Evolutionary conservation across 1,140 invertebrate genomes (phyloP), one percentile per base, ranked within the genome.

Genomic region (Drosophila mayri): DNA sequence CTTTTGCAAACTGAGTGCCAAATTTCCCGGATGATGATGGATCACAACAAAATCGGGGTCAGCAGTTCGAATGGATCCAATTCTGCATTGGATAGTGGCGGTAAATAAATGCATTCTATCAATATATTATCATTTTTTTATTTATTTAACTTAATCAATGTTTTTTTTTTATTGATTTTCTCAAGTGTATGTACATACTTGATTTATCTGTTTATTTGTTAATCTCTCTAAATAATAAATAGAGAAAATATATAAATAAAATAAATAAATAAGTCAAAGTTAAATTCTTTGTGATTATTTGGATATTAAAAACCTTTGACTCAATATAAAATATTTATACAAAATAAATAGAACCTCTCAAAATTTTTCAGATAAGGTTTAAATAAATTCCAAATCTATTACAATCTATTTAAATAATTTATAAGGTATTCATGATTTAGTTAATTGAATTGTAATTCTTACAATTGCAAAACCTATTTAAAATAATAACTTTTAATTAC

Each of bases 21-120:
- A 54, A 41, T 59, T 72, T 59, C 8, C 37, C 38, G 22, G 30
- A 37, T 38, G 66, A 70, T 22, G 46, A 30, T 49, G 50, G 52
- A 38, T 38, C 52, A n/a, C 52, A 16, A 18, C 32, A 18, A 41
- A 46, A 46, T 25, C 14, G 55, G 54, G 61, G 61, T 66, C 64
- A 64, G 11, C 20, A 64, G 32, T 64, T 67, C 18, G 35, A 11
- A 32, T 49, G 16, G 25, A 67, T 65, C 25, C 28, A 30, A 64
- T 64, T 64, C 28, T 22, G 52, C 25, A 18, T n/a, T 22, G 9
- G 37, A 40, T 62, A 14, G 8, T 25, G n/a, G 22, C 60, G n/a
- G n/a, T 25, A 61, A 35, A 28, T 49, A 28, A 49, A 11, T 49
- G 30, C 30, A 52, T 35, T 35, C 12, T 35, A 35, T 20, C 0